These are phyloP conservation scores for Pammene fasciana DNA, from an alignment of 2,888 invertebrate species.

Conservation along the genomic window DNA sequence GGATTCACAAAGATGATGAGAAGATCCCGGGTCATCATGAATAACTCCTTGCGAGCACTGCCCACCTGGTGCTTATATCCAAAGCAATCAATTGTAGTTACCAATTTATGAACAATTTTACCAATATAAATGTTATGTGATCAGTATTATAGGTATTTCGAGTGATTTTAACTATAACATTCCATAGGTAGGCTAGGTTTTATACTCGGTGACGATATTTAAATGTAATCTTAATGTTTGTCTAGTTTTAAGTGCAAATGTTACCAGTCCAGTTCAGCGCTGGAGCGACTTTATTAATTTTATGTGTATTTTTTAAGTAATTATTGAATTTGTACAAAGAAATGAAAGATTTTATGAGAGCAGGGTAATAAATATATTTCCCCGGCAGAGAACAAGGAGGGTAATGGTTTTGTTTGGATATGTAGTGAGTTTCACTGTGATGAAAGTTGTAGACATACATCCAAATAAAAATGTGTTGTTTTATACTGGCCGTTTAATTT, in stretches of 20 bases:
- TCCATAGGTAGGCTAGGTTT: slow-evolving; percentile 55
- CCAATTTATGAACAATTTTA: slow-evolving; percentile 43
- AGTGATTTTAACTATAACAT: slow-evolving; percentile 54
- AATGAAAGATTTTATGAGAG: slow-evolving; percentile 22
- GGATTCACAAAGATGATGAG: slow-evolving; percentile 59
- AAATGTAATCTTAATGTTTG: slow-evolving; percentile 48
- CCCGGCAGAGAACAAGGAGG: slow-evolving; percentile 33
- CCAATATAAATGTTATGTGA: slow-evolving; percentile 54
- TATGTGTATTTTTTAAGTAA: slow-evolving; percentile 23
- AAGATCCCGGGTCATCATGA: slow-evolving; percentile 50
- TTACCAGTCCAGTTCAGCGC: slow-evolving; percentile 40
- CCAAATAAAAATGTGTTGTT: slow-evolving; percentile 39
- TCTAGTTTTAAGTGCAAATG: slow-evolving; percentile 47
- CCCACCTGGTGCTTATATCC: slow-evolving; percentile 51
- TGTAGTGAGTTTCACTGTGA: slow-evolving; percentile 37
- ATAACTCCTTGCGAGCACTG: slow-evolving; percentile 37
- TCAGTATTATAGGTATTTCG: slow-evolving; percentile 69
- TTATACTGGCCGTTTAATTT: slow-evolving; percentile 29
- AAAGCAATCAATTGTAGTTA: slow-evolving; percentile 43
- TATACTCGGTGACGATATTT: slow-evolving; percentile 59
- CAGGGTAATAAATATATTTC: slow-evolving; percentile 23
- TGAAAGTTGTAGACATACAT: slow-evolving; percentile 38
- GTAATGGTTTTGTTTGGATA: slow-evolving; percentile 38
- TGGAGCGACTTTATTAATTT: slow-evolving; percentile 34
- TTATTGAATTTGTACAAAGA: slow-evolving; percentile 40